Conservation (phyloP, 2,888 invertebrate genomes). For the Byasa hedistus region DNA sequence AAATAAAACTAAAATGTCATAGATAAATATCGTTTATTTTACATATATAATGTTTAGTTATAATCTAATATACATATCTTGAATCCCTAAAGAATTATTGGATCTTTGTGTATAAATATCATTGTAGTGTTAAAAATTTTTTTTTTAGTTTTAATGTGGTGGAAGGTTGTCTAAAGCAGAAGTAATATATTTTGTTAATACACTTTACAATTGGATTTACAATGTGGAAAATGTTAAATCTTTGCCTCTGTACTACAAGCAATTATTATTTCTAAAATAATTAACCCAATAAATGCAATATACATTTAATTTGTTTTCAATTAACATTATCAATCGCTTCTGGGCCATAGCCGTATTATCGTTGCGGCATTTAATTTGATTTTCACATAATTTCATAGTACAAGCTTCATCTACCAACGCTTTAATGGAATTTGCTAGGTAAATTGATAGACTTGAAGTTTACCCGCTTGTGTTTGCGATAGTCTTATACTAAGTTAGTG, state of each 20-base stretch:
- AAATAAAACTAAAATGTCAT: no score
- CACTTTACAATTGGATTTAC: no score
- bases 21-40: no score
- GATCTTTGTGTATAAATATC: no score
- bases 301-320: conserved; percentile 8
- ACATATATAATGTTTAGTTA: no score
- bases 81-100: no score
- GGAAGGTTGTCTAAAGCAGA: no score
- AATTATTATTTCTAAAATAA: neutral
- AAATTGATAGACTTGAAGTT: conserved; percentile 37
- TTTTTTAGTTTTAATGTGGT: no score
- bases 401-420: conserved; percentile 43
- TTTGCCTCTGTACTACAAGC: neutral
- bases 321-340: conserved; percentile 10
- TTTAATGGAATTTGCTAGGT: conserved; percentile 51
- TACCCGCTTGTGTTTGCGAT: conserved; percentile 29
- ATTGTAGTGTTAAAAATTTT: no score
- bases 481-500: neutral
- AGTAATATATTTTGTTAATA: no score
- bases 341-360: conserved; percentile 13
- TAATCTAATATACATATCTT: no score
- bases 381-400: conserved; percentile 45
- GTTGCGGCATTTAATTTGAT: conserved; percentile 14
- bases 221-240: no score
- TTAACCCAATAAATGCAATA: neutral